phyloP scores from a whole-genome alignment of 2,888 invertebrate genomes.

The Agrotis segetum region DNA sequence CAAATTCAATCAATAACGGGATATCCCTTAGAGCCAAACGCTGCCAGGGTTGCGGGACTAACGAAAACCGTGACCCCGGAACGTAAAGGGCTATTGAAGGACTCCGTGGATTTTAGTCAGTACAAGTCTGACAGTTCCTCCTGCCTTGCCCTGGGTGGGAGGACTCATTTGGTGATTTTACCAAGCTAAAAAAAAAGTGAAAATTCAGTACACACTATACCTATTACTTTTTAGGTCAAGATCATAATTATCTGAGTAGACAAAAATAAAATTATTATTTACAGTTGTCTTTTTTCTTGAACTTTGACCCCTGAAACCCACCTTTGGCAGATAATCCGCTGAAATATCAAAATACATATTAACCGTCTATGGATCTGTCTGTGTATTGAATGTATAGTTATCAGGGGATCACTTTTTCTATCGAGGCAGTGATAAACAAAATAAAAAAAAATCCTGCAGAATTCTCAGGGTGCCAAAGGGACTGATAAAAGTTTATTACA shows the following conservation, averaged over 20 bases:
- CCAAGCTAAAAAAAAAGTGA: constrained; percentile 32
- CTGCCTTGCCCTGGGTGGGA: too few relatives aligned
- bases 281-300: constrained; percentile 33
- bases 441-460: constrained; percentile 37
- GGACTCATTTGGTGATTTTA: too few relatives aligned
- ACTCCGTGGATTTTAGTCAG: too few relatives aligned
- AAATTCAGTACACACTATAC: constrained; percentile 45
- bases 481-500: constrained; percentile 46
- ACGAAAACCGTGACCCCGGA: too few relatives aligned
- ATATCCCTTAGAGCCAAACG: too few relatives aligned
- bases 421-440: constrained; percentile 42
- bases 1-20: too few relatives aligned
- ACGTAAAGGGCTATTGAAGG: too few relatives aligned
- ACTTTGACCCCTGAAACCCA: constrained; percentile 29
- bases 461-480: constrained; percentile 35
- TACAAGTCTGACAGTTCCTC: too few relatives aligned
- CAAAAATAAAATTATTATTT: constrained; percentile 42
- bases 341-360: constrained; percentile 46
- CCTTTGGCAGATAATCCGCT: constrained; percentile 36
- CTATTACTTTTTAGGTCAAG: constrained; percentile 48
- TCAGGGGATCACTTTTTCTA: constrained; percentile 48
- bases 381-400: constrained; percentile 44
- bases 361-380: constrained; percentile 58
- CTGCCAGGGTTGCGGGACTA: too few relatives aligned
- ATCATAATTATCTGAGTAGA: constrained; percentile 21